phyloP scores from a whole-genome alignment of 1,140 invertebrate genomes.

The Diachasma alloeum region DNA sequence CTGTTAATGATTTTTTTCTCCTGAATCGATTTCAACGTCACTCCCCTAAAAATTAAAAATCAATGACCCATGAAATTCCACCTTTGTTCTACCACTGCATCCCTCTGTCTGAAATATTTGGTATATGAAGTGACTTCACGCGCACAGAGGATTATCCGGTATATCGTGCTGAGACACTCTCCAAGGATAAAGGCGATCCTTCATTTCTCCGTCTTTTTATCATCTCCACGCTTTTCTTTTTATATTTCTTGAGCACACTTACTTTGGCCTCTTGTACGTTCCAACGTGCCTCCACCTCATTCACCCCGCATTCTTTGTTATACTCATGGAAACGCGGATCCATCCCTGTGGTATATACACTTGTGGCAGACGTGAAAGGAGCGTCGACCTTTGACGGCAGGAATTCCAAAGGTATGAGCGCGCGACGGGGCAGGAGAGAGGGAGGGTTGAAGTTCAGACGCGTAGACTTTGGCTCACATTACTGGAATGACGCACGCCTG shows the following conservation, averaged over 20 bases:
- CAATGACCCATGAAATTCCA: too few species aligned
- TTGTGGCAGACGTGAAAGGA: slow-evolving; percentile 34
- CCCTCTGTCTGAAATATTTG: too few species aligned
- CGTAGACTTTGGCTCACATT: slow-evolving; percentile 27
- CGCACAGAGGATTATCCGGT: background rate
- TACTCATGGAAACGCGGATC: background rate
- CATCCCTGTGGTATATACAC: slow-evolving; percentile 20
- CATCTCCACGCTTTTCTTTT: slow-evolving; percentile 1
- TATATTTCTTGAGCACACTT: slow-evolving; percentile 18
- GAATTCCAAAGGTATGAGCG: slow-evolving; percentile 24
- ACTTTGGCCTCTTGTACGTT: slow-evolving; percentile 28
- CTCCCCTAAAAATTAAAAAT: too few species aligned
- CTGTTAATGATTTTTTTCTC: too few species aligned
- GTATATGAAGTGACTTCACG: too few species aligned
- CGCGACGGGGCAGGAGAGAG: background rate
- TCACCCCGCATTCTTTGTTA: slow-evolving; percentile 16
- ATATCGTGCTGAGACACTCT: background rate
- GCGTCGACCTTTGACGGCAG: slow-evolving; percentile 38
- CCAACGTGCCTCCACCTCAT: background rate
- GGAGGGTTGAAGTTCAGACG: slow-evolving; percentile 28
- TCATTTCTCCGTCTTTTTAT: slow-evolving; percentile 5
- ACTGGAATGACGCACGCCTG: slow-evolving; percentile 3
- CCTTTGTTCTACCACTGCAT: too few species aligned
- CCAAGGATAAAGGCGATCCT: background rate
- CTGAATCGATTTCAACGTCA: too few species aligned